Conservation (phyloP, 2,797 vertebrate genomes). For the Urosaurus nigricauda region DNA sequence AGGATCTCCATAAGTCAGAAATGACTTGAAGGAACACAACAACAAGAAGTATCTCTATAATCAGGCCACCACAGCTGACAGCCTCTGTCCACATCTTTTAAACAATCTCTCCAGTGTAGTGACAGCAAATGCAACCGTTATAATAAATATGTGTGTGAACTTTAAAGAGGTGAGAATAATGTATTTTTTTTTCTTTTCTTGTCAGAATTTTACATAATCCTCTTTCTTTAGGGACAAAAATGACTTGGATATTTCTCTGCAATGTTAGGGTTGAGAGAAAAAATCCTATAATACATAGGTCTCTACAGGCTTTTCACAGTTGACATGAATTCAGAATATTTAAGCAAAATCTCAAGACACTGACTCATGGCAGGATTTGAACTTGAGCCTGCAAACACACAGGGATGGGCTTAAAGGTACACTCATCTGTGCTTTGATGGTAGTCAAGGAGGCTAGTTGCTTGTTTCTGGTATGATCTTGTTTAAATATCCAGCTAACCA, state of each 20-base stretch:
- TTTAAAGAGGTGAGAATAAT: slow-evolving; percentile 51
- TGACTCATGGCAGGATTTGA: slow-evolving; percentile 64
- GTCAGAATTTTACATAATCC: slow-evolving; percentile 60
- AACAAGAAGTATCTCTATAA: slow-evolving; percentile 33
- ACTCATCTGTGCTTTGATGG: slow-evolving; percentile 49
- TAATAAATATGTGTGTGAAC: slow-evolving; percentile 33
- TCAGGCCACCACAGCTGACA: slow-evolving; percentile 9
- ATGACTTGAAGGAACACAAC: too few relatives aligned
- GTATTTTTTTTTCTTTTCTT: slow-evolving; percentile 36
- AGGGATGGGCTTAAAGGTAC: slow-evolving; percentile 57
- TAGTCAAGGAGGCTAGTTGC: slow-evolving; percentile 65
- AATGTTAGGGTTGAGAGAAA: slow-evolving; percentile 33
- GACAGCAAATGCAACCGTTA: slow-evolving; percentile 54
- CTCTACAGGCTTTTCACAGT: slow-evolving; percentile 57
- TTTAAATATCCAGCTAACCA: background rate
- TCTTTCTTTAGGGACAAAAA: slow-evolving; percentile 8
- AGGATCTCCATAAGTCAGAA: too few relatives aligned
- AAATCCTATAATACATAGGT: slow-evolving; percentile 15
- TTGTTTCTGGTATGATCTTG: background rate
- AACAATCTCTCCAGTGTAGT: slow-evolving; percentile 39
- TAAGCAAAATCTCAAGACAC: slow-evolving; percentile 54
- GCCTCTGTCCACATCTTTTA: slow-evolving; percentile 20
- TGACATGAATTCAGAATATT: slow-evolving; percentile 56
- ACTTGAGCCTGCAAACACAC: slow-evolving; percentile 56
- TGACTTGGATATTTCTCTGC: slow-evolving; percentile 52